Base-by-base conservation (phyloP, 2,113 vertebrate species). In the rabbit (Oryctolagus cuniculus) region DNA sequence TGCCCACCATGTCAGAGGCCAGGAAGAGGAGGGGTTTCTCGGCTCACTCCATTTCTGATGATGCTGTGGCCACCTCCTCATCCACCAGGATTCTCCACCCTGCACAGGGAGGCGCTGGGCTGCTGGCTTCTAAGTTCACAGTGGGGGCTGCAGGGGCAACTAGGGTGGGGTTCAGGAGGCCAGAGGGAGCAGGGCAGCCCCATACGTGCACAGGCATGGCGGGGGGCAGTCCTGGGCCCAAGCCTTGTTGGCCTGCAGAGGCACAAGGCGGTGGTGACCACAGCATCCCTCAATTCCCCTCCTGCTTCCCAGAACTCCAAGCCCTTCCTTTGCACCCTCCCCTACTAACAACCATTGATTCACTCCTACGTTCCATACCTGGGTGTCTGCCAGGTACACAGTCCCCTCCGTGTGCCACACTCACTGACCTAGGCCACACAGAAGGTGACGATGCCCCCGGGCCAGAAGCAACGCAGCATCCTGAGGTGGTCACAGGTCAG, bases 401-500 rank as follows among this genome's bases (percentile, higher is more conserved):
- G 67, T 22, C 31, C 85, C 80, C 85, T 91, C 92, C 88, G 55
- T 15, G 25, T 34, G 63, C 64, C 93, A 82, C n/a, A 69, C 78
- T 11, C 19, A 94, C 96, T 96, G 98, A 99, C 99, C 99, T 99
- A 99, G 84, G 99, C 99, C 84, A 99, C 98, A 98, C 99, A 99
- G 98, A 99, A 99, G 63, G 99, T 99, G 8, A 98, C 99, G 1
- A 99, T 99, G 96, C 99, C 99, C 95, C 99, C 97, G 4, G 99
- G 99, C 99, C 99, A 99, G 98, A 99, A 99, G 95, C 99, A 99
- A 95, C 99, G 99, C 73, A 99, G 98, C 99, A 99, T 44, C 44
- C 44, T 44, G 44, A 99, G 97, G 96, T 99, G 98, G 97, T 99
- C 99, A 81, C 99, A 98, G 72, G 99, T 99, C 89, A 99, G 98